A percentile compares a stretch with the other conserved stretches of the same genome.
Evolutionary conservation across 2,797 vertebrate genomes (phyloP).

Genomic region (Leptatherina wallacei): DNA sequence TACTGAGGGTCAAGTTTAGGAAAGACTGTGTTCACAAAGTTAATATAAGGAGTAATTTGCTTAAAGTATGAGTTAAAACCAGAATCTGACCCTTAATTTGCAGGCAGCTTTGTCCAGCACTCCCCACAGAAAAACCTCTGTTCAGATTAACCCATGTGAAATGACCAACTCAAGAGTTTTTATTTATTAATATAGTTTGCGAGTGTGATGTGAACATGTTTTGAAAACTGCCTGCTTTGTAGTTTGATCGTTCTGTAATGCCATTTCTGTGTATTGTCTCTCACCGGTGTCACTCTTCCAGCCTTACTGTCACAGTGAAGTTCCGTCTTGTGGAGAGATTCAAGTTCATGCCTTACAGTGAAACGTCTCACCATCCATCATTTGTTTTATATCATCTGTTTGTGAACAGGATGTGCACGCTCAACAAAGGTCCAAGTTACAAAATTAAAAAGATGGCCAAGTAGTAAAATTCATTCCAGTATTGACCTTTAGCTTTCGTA

Average conservation of each 20-base stretch:
- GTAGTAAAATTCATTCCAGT: slow-evolving; percentile 20
- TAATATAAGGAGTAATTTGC: background rate
- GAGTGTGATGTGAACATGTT: slow-evolving; percentile 62
- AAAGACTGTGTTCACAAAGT: background rate
- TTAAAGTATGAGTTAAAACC: background rate
- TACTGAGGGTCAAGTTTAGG: slow-evolving; percentile 32
- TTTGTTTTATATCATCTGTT: slow-evolving; percentile 67
- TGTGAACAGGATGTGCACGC: slow-evolving; percentile 47
- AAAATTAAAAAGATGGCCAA: slow-evolving; percentile 40
- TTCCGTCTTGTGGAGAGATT: slow-evolving; percentile 64
- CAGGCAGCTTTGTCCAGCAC: slow-evolving; percentile 57
- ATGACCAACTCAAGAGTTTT: slow-evolving; percentile 55
- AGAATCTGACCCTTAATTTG: slow-evolving; percentile 37
- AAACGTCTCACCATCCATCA: slow-evolving; percentile 68
- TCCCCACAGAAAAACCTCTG: slow-evolving; percentile 60
- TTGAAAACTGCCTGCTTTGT: slow-evolving; percentile 76
- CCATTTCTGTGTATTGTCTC: slow-evolving; percentile 77
- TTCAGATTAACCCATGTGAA: slow-evolving; percentile 63
- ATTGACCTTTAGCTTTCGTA: slow-evolving; percentile 12
- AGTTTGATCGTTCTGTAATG: slow-evolving; percentile 75
- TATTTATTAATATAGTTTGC: slow-evolving; percentile 70
- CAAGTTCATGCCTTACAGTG: slow-evolving; percentile 73
- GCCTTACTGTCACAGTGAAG: slow-evolving; percentile 70
- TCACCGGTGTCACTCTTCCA: slow-evolving; percentile 68
- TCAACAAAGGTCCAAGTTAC: slow-evolving; percentile 32